Evolutionary conservation across 35 echinoderm and acorn worm genomes (phyloP).

Genomic region (Eucidaris tribuloides): DNA sequence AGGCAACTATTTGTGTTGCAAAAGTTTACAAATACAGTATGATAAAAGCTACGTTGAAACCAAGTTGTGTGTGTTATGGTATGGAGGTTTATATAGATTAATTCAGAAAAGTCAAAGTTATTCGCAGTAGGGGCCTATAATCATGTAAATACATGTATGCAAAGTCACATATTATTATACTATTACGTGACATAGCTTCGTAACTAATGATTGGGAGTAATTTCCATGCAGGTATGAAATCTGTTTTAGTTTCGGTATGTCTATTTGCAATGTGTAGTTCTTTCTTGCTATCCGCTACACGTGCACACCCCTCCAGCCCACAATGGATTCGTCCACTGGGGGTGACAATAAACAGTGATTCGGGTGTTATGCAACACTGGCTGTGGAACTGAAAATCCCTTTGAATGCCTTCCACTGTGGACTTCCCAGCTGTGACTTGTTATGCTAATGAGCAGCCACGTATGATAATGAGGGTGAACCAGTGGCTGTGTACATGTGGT

Average conservation of each 20-base stretch:
- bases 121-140: too few species aligned
- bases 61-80: too few species aligned
- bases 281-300: neutral
- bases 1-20: too few species aligned
- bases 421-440: conserved; percentile 17
- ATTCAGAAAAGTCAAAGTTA: too few species aligned
- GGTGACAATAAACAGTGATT: neutral
- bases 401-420: neutral
- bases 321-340: neutral
- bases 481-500: neutral
- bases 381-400: neutral
- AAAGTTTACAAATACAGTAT: too few species aligned
- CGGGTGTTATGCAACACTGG: conserved; percentile 13
- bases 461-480: conserved; percentile 25
- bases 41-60: too few species aligned
- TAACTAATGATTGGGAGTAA: neutral
- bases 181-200: too few species aligned
- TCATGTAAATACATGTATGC: too few species aligned
- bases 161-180: too few species aligned
- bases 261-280: neutral
- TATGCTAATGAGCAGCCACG: conserved; percentile 14
- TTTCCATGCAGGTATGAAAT: neutral
- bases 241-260: neutral
- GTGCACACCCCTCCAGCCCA: neutral
- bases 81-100: too few species aligned